Conservation (phyloP, 2,888 invertebrate genomes). For the Serrognathus titanus region DNA sequence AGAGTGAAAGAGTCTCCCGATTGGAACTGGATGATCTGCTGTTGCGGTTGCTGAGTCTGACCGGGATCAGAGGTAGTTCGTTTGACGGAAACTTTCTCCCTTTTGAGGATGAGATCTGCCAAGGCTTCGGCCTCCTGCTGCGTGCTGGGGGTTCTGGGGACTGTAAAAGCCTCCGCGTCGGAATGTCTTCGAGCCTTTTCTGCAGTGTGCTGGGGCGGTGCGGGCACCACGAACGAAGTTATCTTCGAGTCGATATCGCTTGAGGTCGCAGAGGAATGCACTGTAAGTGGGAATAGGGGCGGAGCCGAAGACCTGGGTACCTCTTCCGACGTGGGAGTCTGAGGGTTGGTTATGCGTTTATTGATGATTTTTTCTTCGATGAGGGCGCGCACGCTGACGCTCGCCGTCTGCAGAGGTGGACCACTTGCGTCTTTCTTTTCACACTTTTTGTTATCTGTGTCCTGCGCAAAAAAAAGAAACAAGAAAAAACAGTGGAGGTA, state of each 20-base stretch:
- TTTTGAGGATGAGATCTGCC: slow-evolving; percentile 72
- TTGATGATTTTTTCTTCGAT: slow-evolving; percentile 93
- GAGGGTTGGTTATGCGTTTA: slow-evolving; percentile 64
- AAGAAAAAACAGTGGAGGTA: not conserved
- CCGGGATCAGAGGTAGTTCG: slow-evolving; percentile 72
- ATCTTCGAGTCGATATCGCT: slow-evolving; percentile 43
- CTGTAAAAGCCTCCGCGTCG: slow-evolving; percentile 56
- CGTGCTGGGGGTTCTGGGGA: slow-evolving; percentile 50
- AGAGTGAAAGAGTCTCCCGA: slow-evolving; percentile 61
- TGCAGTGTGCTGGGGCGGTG: slow-evolving; percentile 49
- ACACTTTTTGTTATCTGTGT: slow-evolving; percentile 79
- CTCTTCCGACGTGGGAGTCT: slow-evolving; percentile 32
- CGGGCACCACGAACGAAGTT: slow-evolving; percentile 57
- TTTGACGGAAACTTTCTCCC: slow-evolving; percentile 69
- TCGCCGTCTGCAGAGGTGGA: slow-evolving; percentile 88
- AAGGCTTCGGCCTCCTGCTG: slow-evolving; percentile 73
- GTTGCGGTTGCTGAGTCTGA: slow-evolving; percentile 55
- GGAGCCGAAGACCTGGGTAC: slow-evolving; percentile 42
- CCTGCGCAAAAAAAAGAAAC: slow-evolving; percentile 50
- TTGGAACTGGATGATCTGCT: slow-evolving; percentile 57
- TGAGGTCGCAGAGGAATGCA: slow-evolving; percentile 47
- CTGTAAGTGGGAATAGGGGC: slow-evolving; percentile 47
- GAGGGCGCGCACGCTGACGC: slow-evolving; percentile 83
- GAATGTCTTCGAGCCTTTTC: slow-evolving; percentile 57
- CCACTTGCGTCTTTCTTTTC: slow-evolving; percentile 81